Evolutionary conservation across 2,888 invertebrate genomes (phyloP).

Genomic region (Plemyria rubiginata): DNA sequence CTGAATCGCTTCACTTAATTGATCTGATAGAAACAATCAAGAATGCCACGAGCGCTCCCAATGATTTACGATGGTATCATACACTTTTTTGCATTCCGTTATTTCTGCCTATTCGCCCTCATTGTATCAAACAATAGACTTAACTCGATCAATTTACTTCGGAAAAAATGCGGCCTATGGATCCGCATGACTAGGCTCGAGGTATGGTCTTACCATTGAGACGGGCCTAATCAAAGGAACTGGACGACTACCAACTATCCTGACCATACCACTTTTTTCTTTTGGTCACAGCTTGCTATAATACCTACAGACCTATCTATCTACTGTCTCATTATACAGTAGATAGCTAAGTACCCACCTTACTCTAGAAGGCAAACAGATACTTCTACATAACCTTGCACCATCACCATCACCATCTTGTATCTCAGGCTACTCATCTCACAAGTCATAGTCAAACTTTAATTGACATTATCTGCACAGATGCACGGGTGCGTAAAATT

Average conservation of each 20-base stretch:
- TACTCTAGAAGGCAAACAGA: background rate
- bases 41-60: background rate
- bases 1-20: background rate
- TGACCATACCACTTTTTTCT: background rate
- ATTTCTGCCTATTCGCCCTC: conserved; percentile 15
- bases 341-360: too few species aligned
- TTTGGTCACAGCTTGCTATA: background rate
- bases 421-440: too few species aligned
- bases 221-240: background rate
- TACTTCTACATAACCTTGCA: too few species aligned
- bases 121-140: conserved; percentile 22
- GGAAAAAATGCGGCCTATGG: conserved; percentile 26
- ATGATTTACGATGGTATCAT: background rate
- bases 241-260: background rate
- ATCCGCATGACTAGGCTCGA: conserved; percentile 13
- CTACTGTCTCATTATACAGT: too few species aligned
- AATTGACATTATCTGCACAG: too few species aligned
- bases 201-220: conserved; percentile 16
- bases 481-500: too few species aligned
- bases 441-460: too few species aligned
- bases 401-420: too few species aligned
- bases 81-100: conserved; percentile 32
- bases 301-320: background rate
- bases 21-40: background rate
- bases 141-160: conserved; percentile 20